Evolutionary conservation across 2,888 invertebrate genomes (phyloP).

Genomic region (Trissonchulus latispiculum): DNA sequence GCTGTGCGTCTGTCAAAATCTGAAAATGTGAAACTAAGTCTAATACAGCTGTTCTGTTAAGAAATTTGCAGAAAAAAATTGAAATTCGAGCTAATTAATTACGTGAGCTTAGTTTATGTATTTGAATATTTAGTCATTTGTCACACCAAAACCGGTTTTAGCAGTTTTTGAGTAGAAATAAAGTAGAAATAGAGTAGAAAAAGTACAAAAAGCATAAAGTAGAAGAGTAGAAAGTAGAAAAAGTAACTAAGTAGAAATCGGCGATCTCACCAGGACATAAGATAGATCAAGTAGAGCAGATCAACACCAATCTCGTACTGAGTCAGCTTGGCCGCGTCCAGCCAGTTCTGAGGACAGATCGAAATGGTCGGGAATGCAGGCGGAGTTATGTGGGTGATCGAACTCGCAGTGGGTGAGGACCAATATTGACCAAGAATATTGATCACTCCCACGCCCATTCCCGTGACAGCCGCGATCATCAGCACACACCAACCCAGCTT

Average conservation of each 20-base stretch:
- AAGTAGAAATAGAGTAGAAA: no score
- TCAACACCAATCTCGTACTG: neutral
- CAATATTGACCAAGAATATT: neutral
- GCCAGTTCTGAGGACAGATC: conserved; percentile 4
- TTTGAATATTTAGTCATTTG: no score
- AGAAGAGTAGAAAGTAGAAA: no score
- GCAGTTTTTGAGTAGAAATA: no score
- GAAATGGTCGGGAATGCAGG: neutral
- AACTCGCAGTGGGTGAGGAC: neutral
- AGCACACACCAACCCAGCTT: neutral
- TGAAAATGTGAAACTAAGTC: no score
- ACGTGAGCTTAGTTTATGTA: no score
- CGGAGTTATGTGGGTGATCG: neutral
- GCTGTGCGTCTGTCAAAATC: no score
- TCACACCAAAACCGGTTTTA: no score
- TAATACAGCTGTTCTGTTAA: no score
- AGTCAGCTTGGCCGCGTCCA: neutral
- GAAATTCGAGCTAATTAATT: no score
- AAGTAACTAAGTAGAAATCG: neutral
- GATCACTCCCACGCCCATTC: neutral
- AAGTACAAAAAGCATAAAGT: no score
- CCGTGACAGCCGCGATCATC: neutral
- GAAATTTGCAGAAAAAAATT: no score
- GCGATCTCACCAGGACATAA: neutral
- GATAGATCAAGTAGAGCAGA: neutral